Percentiles rank a stretch among this genome's conserved stretches.
These are phyloP conservation scores for Metaphire vulgaris DNA, from an alignment of 1,140 invertebrate species.

Conservation along the genomic window DNA sequence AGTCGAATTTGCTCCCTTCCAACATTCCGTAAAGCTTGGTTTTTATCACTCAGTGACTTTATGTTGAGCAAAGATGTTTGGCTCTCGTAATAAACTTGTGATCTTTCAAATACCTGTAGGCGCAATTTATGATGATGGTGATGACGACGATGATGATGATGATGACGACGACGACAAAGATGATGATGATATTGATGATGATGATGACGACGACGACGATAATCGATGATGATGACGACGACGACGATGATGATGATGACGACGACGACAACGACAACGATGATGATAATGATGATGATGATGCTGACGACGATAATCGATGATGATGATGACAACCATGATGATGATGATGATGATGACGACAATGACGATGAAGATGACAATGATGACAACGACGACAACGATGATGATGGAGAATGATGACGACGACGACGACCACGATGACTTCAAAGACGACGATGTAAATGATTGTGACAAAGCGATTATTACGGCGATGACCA, in stretches of 20 bases:
- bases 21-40: too few species aligned
- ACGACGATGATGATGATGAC: background rate
- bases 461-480: background rate
- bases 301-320: background rate
- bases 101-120: too few species aligned
- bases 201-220: background rate
- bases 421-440: background rate
- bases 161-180: background rate
- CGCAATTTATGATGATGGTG: background rate
- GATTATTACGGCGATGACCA: background rate
- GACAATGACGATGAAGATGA: background rate
- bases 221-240: background rate
- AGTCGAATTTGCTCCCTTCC: too few species aligned
- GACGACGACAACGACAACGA: background rate
- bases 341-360: constrained; percentile 1
- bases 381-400: background rate
- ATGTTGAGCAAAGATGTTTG: too few species aligned
- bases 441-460: background rate
- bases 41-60: too few species aligned
- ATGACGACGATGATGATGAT: background rate
- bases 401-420: background rate
- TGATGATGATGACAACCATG: background rate
- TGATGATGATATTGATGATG: background rate
- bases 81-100: too few species aligned
- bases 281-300: background rate